Evolutionary conservation across 2,797 vertebrate species (phyloP).

Genomic region (Spinus olivaceus): DNA sequence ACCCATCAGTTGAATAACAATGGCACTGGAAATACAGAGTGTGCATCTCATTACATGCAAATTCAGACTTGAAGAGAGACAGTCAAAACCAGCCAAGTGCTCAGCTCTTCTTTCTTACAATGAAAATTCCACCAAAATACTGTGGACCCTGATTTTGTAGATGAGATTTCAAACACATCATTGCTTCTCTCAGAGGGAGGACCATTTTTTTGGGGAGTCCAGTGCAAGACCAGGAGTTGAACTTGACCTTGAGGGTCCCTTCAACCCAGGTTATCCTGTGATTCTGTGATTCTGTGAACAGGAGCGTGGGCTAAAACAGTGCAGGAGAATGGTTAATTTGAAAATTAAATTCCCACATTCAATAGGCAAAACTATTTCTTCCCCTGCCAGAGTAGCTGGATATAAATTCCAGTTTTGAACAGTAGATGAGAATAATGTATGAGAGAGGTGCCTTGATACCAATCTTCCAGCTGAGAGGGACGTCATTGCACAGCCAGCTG

Average conservation of each 20-base stretch:
- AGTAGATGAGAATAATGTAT: background rate
- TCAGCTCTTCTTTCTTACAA: background rate
- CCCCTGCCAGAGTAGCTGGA: background rate
- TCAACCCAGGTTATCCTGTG: background rate
- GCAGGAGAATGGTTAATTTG: background rate
- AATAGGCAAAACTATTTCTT: background rate
- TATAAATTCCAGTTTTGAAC: background rate
- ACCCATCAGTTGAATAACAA: background rate
- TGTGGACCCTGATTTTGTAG: background rate
- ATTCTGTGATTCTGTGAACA: background rate
- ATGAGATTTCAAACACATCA: background rate
- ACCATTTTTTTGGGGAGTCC: background rate
- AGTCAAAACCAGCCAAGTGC: background rate
- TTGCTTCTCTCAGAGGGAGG: background rate
- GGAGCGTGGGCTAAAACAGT: background rate
- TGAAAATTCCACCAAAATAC: background rate
- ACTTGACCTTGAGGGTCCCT: background rate
- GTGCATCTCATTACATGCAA: background rate
- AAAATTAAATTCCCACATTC: background rate
- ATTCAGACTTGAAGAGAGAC: background rate
- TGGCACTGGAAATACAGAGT: background rate
- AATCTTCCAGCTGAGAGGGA: conserved; percentile 6
- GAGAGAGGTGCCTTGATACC: background rate
- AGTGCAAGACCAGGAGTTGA: background rate
- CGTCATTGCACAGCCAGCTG: background rate